phyloP scores from a whole-genome alignment of 2,113 vertebrate genomes.

The Strix uralensis region DNA sequence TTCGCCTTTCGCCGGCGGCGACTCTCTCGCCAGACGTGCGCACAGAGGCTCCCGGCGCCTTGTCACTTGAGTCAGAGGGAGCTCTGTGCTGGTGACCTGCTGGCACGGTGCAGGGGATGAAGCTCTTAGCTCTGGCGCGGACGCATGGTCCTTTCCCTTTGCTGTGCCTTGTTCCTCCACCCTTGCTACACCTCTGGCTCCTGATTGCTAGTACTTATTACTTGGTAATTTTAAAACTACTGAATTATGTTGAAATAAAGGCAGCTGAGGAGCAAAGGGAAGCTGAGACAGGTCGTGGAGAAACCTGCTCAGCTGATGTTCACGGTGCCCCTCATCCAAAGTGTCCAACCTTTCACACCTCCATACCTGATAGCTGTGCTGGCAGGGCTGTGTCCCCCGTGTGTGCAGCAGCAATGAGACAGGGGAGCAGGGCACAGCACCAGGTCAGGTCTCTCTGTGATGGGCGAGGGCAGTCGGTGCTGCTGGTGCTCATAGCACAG shows the following conservation, averaged over 20 bases:
- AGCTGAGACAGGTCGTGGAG: not conserved
- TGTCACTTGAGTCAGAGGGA: not conserved
- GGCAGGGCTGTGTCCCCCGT: not conserved
- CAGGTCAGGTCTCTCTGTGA: accelerated
- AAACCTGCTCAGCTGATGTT: not conserved
- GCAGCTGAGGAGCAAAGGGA: not conserved
- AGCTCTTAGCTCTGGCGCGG: accelerated
- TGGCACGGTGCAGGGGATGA: not conserved
- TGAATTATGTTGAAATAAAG: not conserved
- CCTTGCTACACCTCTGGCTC: not conserved
- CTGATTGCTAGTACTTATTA: not conserved
- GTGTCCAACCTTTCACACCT: not conserved
- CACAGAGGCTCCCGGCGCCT: not conserved
- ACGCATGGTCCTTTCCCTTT: accelerated
- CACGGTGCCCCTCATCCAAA: accelerated
- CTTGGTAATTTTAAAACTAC: not conserved
- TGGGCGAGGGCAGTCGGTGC: accelerated
- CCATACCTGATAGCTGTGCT: not conserved
- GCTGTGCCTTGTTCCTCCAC: accelerated
- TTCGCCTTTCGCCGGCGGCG: not conserved
- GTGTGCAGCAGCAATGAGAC: accelerated
- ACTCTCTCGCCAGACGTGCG: not conserved
- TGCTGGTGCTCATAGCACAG: accelerated
- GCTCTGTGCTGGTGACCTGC: not conserved
- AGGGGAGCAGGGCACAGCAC: not conserved